These are phyloP conservation scores for Pristionchus japonicus DNA, from an alignment of 2,888 invertebrate genomes.

Conservation along the genomic window DNA sequence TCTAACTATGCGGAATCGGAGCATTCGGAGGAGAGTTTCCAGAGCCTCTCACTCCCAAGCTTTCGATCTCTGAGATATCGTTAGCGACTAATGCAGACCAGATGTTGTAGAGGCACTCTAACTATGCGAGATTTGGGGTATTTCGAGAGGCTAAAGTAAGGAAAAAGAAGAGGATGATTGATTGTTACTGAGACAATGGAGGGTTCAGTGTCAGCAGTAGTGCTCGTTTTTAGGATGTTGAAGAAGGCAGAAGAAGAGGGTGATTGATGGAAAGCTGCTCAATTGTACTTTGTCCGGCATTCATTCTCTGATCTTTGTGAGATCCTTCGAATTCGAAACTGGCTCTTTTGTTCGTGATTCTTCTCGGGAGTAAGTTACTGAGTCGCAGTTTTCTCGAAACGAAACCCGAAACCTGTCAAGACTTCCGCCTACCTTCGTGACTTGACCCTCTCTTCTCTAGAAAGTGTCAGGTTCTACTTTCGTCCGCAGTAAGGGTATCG, in stretches of 20 bases:
- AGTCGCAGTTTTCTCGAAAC: too few relatives aligned
- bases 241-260: too few relatives aligned
- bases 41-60: too few relatives aligned
- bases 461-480: too few relatives aligned
- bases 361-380: too few relatives aligned
- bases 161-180: neutral
- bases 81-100: neutral
- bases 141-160: neutral
- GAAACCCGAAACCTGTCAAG: neutral
- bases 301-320: neutral
- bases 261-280: too few relatives aligned
- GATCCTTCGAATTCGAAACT: neutral
- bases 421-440: neutral
- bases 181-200: neutral
- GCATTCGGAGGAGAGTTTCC: neutral
- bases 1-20: neutral
- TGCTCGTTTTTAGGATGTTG: too few relatives aligned
- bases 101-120: neutral
- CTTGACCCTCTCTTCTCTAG: neutral
- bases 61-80: too few relatives aligned
- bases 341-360: too few relatives aligned
- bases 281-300: neutral
- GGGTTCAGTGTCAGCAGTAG: too few relatives aligned
- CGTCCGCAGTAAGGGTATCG: too few relatives aligned
- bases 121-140: neutral